Evolutionary conservation across 64 coral and sea anemone genomes (phyloP), one percentile per base, ranked within the genome.

Genomic region (Porites australiensis): DNA sequence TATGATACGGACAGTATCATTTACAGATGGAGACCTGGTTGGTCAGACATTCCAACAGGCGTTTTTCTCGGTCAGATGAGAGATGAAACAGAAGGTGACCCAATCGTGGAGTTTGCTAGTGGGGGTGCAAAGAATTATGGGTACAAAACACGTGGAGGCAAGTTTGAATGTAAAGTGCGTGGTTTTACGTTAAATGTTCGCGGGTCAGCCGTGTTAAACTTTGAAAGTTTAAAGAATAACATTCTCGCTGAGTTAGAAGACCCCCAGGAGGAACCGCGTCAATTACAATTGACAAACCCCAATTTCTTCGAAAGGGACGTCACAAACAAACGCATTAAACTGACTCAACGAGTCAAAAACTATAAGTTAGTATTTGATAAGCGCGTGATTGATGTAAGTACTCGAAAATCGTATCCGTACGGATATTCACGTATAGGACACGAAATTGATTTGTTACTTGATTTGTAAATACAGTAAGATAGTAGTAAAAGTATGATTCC

Each of bases 1-100:
- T 82, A 12, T 22, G 87, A 89, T 27, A 89, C 87, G 4, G 87
- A 89, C 53, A 65, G 57, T 0, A 57, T 89, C 27, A 81, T 90
- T 59, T 90, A 80, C 21, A 49, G 19, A 0, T 69, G 46, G 45
- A 18, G 12, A 9, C 63, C 61, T 0, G 75, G 88, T 10, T 0
- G 71, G 6, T 0, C 44, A 3, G 44, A 50, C 7, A 63, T 82
- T 1, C 76, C 88, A 22, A 13, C 79, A 13, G 76, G 77, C 0
- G 74, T 67, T 19, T 79, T 19, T 43, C 47, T 89, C 52, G 88
- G 88, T 1, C 44, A 89, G 5, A 64, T 89, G 64, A 79, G 59
- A 18, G 5, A n/a, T 60, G 88, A 67, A 37, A 15, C 67, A 0
- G 45, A 62, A 0, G 88, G 72, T 13, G 71, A 88, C 2, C 0